Conservation (phyloP, 2,888 invertebrate genomes). For the Tetheella fluctuosa region DNA sequence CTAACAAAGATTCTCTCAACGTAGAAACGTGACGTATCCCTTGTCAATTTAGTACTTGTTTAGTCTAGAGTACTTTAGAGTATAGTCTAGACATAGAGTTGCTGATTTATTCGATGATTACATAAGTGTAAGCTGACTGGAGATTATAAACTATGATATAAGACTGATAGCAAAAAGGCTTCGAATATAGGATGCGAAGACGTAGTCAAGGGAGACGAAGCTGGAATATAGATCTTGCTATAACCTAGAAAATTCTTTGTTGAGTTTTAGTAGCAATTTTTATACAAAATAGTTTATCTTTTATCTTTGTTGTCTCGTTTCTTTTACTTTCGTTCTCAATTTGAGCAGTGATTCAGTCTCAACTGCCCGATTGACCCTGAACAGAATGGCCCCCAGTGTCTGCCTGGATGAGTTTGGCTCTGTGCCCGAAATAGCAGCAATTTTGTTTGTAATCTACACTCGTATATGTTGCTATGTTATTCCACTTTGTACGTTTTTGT, state of each 20-base stretch:
- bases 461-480: background rate
- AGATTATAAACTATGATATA: background rate
- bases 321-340: background rate
- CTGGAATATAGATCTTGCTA: background rate
- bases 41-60: background rate
- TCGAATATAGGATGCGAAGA: background rate
- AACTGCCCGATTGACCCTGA: slow-evolving; percentile 10
- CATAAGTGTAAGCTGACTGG: background rate
- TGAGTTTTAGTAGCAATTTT: no score
- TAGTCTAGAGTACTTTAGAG: no score
- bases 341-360: slow-evolving; percentile 2
- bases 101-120: background rate
- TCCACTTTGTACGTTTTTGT: background rate
- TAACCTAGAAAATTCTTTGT: no score
- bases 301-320: background rate
- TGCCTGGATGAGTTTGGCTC: slow-evolving; percentile 10
- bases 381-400: background rate
- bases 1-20: background rate
- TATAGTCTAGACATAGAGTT: background rate
- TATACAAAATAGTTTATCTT: background rate
- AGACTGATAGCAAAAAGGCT: background rate
- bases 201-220: background rate
- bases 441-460: background rate
- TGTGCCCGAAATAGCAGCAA: slow-evolving; percentile 5
- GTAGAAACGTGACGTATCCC: background rate